Evolutionary conservation across 2,113 vertebrate genomes (phyloP).

Genomic region (Tiliqua scincoides): DNA sequence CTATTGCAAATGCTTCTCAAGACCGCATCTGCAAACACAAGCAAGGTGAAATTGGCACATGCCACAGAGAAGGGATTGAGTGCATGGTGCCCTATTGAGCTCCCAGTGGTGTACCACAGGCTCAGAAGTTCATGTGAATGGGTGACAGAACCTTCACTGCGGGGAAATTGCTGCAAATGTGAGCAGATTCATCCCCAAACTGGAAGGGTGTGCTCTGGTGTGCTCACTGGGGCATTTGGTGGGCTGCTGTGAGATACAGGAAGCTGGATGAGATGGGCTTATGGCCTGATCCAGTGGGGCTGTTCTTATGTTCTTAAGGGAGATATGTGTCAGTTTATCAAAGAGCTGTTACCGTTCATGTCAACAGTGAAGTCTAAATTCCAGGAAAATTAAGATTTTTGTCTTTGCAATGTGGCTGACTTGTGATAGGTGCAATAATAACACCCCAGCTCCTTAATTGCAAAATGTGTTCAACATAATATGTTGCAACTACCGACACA

Average conservation of each 20-base stretch:
- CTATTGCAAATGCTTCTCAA: not conserved
- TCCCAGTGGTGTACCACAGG: not conserved
- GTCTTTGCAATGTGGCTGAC: not conserved
- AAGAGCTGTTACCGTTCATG: not conserved
- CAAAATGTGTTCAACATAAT: not conserved
- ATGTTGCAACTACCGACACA: not conserved
- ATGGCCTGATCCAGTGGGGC: too few species aligned
- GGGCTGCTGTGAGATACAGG: too few species aligned
- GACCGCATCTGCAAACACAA: not conserved
- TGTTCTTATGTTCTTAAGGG: too few species aligned
- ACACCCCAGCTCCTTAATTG: not conserved
- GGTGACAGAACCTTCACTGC: too few species aligned
- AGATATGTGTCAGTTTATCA: not conserved
- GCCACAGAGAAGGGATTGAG: not conserved
- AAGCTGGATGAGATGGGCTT: too few species aligned
- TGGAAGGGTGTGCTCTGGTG: too few species aligned
- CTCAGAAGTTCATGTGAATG: not conserved
- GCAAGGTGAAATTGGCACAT: not conserved
- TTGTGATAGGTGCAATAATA: not conserved
- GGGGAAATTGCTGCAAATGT: not conserved
- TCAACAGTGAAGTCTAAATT: not conserved
- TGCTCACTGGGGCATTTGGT: too few species aligned
- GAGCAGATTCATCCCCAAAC: not conserved
- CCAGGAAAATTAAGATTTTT: not conserved
- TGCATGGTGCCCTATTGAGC: not conserved